A percentile compares a stretch with the other conserved stretches of the same genome.
Evolutionary conservation across 2,888 invertebrate species (phyloP).

Genomic region (Troglohyphantes excavatus): DNA sequence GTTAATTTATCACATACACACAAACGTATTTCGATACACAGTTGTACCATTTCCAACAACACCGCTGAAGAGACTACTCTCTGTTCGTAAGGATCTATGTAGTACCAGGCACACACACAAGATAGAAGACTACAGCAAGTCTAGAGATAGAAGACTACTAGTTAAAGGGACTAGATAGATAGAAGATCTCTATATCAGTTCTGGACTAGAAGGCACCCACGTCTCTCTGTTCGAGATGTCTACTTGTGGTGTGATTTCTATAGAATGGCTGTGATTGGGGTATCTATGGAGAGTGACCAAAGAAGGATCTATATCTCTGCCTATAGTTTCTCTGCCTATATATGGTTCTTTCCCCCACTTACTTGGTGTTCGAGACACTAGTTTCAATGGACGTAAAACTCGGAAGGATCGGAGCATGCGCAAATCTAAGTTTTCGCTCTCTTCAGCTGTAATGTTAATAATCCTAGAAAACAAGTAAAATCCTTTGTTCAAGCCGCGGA

Average conservation of each 20-base stretch:
- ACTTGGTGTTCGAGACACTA: conserved; percentile 99
- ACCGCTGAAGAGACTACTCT: not conserved
- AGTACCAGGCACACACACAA: not conserved
- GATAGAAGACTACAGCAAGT: not conserved
- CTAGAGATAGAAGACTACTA: conserved; percentile 54
- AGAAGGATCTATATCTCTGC: conserved; percentile 17
- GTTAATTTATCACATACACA: no score
- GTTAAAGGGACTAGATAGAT: conserved; percentile 71
- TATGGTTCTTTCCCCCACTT: conserved; percentile 85
- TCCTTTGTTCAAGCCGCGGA: conserved; percentile 34
- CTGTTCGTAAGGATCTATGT: not conserved
- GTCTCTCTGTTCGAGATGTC: conserved; percentile 36
- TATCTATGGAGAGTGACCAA: conserved; percentile 67
- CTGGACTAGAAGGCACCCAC: conserved; percentile 65
- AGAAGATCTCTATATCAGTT: conserved; percentile 61
- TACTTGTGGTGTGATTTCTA: conserved; percentile 56
- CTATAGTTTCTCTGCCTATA: conserved; percentile 25
- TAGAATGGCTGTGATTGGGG: conserved; percentile 66
- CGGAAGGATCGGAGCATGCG: conserved; percentile 99
- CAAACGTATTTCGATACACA: no score
- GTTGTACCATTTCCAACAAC: no score
- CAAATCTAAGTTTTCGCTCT: conserved; percentile 89
- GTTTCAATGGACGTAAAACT: conserved; percentile 99
- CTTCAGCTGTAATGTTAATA: conserved; percentile 80
- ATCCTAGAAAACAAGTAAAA: conserved; percentile 73